Evolutionary conservation across 2,797 vertebrate genomes (phyloP).

Genomic region (Hemitrygon akajei): DNA sequence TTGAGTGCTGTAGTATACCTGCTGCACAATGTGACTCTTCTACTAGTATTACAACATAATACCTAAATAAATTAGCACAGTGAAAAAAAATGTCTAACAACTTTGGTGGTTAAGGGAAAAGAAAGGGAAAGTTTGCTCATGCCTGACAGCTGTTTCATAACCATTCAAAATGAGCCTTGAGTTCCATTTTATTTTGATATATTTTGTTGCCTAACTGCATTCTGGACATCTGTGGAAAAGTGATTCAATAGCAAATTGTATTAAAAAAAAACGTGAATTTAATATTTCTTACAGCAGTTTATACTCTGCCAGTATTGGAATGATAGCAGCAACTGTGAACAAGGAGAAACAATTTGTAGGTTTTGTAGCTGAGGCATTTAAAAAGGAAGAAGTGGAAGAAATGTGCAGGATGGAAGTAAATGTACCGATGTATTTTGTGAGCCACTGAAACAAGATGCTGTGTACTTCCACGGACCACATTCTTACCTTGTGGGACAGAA

Average conservation of each 20-base stretch:
- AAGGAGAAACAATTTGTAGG: background rate
- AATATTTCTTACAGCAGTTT: background rate
- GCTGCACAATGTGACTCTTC: background rate
- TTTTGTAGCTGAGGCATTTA: background rate
- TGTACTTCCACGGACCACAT: too few relatives aligned
- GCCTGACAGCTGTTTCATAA: background rate
- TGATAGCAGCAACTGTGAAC: background rate
- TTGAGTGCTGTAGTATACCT: background rate
- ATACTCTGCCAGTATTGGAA: background rate
- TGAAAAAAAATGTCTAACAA: background rate
- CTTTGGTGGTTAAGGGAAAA: background rate
- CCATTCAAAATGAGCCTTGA: background rate
- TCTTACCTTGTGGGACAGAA: background rate
- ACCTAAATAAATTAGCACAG: background rate
- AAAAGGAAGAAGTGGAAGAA: background rate
- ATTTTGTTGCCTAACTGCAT: background rate
- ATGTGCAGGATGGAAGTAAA: background rate
- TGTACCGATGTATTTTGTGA: background rate
- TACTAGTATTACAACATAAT: background rate
- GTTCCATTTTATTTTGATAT: background rate
- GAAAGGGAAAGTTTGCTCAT: background rate
- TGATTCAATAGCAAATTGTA: background rate
- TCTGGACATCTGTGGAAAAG: background rate
- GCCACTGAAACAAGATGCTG: background rate
- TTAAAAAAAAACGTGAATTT: background rate